Evolutionary conservation across 2,797 vertebrate genomes (phyloP).

Genomic region (Anolis apletophallus): DNA sequence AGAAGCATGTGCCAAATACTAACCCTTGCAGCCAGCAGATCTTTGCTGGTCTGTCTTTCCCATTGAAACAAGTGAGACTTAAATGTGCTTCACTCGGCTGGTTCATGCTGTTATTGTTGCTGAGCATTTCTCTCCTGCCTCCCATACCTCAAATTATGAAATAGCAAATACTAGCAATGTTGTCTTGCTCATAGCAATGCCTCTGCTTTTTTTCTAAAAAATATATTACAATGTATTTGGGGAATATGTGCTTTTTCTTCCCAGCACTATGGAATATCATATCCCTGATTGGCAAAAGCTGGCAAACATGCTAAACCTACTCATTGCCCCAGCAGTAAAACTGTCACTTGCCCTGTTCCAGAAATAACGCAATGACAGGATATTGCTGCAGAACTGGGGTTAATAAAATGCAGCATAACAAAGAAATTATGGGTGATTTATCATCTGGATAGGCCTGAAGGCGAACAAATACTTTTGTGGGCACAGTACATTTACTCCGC

Average conservation of each 20-base stretch:
- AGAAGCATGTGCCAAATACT: too few species aligned
- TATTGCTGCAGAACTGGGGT: background rate
- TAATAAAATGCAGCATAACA: background rate
- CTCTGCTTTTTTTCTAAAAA: background rate
- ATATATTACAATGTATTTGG: background rate
- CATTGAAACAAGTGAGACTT: background rate
- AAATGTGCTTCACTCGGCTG: background rate
- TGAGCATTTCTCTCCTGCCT: background rate
- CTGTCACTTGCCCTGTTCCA: background rate
- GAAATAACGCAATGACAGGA: background rate
- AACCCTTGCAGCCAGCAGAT: background rate
- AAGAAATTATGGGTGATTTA: background rate
- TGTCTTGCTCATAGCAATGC: background rate
- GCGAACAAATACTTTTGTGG: slow-evolving; percentile 48
- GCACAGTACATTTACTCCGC: background rate
- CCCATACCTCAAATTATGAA: background rate
- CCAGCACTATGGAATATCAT: background rate
- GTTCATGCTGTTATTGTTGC: background rate
- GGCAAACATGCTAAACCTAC: background rate
- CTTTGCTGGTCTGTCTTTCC: background rate
- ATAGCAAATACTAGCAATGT: background rate
- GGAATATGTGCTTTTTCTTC: background rate
- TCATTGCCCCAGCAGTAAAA: background rate
- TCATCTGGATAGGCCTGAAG: slow-evolving; percentile 34
- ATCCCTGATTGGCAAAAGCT: background rate